Percentiles rank a stretch among this genome's conserved stretches.
phyloP scores from a whole-genome alignment of 2,888 invertebrate species.

The Endotricha flammealis region DNA sequence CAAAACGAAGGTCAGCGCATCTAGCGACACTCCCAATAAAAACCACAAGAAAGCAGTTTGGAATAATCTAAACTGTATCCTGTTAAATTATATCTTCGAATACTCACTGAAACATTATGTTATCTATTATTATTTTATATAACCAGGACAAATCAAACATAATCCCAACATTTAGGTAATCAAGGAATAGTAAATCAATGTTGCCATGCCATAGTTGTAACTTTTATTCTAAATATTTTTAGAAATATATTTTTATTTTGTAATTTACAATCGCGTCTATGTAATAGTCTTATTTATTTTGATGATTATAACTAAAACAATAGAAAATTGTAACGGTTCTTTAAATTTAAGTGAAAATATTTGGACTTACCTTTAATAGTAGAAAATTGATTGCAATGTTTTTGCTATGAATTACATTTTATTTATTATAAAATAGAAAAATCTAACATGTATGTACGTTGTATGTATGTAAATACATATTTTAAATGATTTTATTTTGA shows the following conservation, averaged over 20 bases:
- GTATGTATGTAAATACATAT: neutral
- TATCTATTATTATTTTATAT: conserved; percentile 51
- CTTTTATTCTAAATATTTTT: neutral
- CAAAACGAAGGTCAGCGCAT: conserved; percentile 79
- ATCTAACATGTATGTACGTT: too few species aligned
- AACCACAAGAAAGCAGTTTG: conserved; percentile 33
- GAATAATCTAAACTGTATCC: conserved; percentile 29
- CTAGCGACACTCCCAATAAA: conserved; percentile 70
- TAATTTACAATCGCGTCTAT: neutral
- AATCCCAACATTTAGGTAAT: conserved; percentile 70
- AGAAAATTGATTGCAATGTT: too few species aligned
- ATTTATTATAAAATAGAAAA: too few species aligned
- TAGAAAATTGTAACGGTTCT: too few species aligned
- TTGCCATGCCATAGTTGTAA: conserved; percentile 37
- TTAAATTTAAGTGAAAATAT: too few species aligned
- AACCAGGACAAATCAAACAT: conserved; percentile 70
- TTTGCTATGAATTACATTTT: too few species aligned
- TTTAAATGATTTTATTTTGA: too few species aligned
- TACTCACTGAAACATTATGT: conserved; percentile 75
- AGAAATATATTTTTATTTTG: neutral
- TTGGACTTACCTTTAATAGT: too few species aligned
- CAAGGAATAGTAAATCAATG: conserved; percentile 57
- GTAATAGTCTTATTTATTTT: too few species aligned
- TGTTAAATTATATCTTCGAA: conserved; percentile 37
- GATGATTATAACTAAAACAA: too few species aligned